Evolutionary conservation across 2,797 vertebrate genomes (phyloP), one percentile per base, ranked within the genome.

Genomic region (Sebastes jordani): DNA sequence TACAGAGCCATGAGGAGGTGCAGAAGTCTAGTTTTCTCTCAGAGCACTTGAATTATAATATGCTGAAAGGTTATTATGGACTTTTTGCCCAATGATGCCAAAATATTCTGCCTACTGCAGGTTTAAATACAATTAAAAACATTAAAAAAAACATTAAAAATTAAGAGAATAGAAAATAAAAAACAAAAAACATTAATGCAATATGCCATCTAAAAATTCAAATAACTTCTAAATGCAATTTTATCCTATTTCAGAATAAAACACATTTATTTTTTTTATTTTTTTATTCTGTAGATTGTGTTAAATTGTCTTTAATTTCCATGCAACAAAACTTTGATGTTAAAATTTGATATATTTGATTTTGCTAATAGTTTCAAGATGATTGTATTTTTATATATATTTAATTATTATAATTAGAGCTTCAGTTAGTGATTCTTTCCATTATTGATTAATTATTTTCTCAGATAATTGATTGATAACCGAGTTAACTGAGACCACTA

Each of bases 331-430:
- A 67, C 4, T 27, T 18, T 36, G 16, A 62, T 16, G 22, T 25
- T 5, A 6, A 46, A 66, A 52, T 11, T 4, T 1, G 0, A 49
- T 46, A 0, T 46, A 7, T 29, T 29, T n/a, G 5, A 66, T 0
- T 25, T 4, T 62, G 34, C 22, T 42, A n/a, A 61, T 23, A 14
- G 27, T 30, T 36, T 42, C 2, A 38, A 42, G 34, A 5, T 25
- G 13, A 23, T 38, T 16, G 25, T 18, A 30, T 52, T 52, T 68
- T 22, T 22, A 32, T 1, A 54, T 29, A 1, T 38, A 63, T 38
- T 27, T 49, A 1, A 66, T 49, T 29, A 49, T 30, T 29, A 49
- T 30, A 66, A 49, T 49, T 5, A 36, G 7, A 8, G 61, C n/a
- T 63, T 29, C 56, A 22, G 27, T 0, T 62, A 62, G 30, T 61